Evolutionary conservation across 1,140 invertebrate species (phyloP), one percentile per base, ranked within the genome.

Genomic region (Meloidogyne floridensis): DNA sequence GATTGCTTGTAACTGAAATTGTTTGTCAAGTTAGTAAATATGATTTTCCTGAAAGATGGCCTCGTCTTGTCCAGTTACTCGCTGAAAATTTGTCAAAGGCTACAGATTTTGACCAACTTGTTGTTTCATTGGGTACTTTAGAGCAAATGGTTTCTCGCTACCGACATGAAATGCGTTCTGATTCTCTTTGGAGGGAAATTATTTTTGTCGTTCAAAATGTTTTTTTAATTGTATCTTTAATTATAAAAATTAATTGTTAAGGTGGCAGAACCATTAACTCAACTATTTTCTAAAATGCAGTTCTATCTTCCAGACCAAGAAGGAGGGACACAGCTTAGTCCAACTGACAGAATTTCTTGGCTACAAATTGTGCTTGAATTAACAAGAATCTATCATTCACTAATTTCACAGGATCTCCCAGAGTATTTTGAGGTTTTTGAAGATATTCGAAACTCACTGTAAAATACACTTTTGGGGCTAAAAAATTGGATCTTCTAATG

Each of bases 321-420:
- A 10, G 18, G 56, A n/a, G 77, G 78, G n/a, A 83, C 84, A 9
- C 54, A 69, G 13, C 73, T 85, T 20, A 70, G 32, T 42, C 43
- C 10, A 43, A 53, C 15, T 11, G 75, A 85, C 11, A 71, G 74
- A 15, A 8, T 80, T n/a, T 71, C 75, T 43, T 84, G 81, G 76
- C 71, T 87, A 7, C 81, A 85, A 32, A 76, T 87, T 74, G 53
- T 85, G 47, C 69, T 85, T 7, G 42, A 84, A 65, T 43, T 71
- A 8, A 76, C 74, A 2, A 77, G 84, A 43, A 85, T 80, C 65
- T 87, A 86, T 53, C 84, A 77, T 10, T 86, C 86, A 5, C 77
- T 86, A 8, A 77, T 87, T 59, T 85, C 80, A 10, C 85, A 86
- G 76, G 86, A 86, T 79, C 47, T 86, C 20, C 86, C 86, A 8